Evolutionary conservation across 2,797 vertebrate species (phyloP), one percentile per base, ranked within the genome.

Genomic region (Sebastes nivosus): DNA sequence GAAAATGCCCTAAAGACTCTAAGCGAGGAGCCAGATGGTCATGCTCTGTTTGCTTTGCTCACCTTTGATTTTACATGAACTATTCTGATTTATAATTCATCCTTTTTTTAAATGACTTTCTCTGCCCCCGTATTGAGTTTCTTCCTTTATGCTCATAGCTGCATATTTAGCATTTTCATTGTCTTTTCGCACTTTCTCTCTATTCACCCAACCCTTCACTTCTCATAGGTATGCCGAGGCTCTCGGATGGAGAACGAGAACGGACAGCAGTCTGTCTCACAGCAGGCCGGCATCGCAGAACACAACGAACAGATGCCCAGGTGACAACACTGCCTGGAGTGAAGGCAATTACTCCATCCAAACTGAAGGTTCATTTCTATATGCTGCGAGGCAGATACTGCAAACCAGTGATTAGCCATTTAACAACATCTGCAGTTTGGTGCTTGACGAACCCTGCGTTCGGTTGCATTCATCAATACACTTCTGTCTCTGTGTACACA

Each of bases 301-400:
- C 82, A 66, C 34, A 36, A 87, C 27, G 80, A 88, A 58, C 88
- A 90, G 89, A 93, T 88, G 85, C 81, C 74, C 81, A 89, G 89
- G 90, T 90, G 84, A 86, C 79, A 75, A 72, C 60, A 14, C 52
- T 38, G 75, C 80, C 88, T 67, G 42, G 30, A 80, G 75, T 36
- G 65, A 64, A 74, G 79, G 67, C 57, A 80, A 85, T 88, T 82
- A 79, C 81, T 84, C 34, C 61, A 74, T 83, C 83, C 64, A 60
- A 87, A 80, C 68, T 57, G 36, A 84, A 65, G 67, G 10, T 82
- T 63, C 67, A 52, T 87, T 75, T 76, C 70, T 84, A 52, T 46
- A 66, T 1, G 20, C 69, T 76, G 52, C 24, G 5, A 79, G 67
- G 63, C 61, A 69, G 10, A 70, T 65, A 81, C 54, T 77, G 73